These are phyloP conservation scores for Corynorhinus townsendii DNA, from an alignment of 2,113 vertebrate genomes.

Conservation along the genomic window DNA sequence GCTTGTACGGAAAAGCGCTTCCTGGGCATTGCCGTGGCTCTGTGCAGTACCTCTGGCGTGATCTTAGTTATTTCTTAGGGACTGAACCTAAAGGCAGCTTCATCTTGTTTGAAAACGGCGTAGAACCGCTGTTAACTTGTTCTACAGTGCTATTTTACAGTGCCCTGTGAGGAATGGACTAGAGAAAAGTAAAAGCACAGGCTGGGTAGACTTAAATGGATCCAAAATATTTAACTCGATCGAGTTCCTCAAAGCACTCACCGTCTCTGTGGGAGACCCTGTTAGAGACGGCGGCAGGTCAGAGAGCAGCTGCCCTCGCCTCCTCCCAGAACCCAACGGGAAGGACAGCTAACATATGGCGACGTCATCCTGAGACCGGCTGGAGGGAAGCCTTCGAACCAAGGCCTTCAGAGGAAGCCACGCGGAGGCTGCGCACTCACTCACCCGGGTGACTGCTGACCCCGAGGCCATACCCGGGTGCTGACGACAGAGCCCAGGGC, in stretches of 20 bases:
- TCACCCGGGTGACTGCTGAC: too few species aligned
- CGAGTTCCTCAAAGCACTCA: not conserved
- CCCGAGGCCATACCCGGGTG: too few species aligned
- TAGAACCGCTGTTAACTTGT: slow-evolving; percentile 10
- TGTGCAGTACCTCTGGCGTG: not conserved
- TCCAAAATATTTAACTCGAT: not conserved
- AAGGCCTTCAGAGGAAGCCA: too few species aligned
- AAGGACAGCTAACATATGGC: fast-evolving
- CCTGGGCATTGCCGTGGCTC: not conserved
- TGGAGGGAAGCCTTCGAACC: too few species aligned
- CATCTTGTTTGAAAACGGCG: slow-evolving; percentile 37
- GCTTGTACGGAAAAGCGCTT: not conserved
- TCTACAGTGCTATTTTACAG: not conserved
- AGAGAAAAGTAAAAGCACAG: not conserved
- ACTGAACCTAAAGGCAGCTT: not conserved
- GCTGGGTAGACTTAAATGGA: not conserved
- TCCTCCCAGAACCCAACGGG: too few species aligned
- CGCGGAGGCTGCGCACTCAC: too few species aligned
- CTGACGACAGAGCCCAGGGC: too few species aligned
- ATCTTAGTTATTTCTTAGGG: not conserved
- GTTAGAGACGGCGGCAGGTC: too few species aligned
- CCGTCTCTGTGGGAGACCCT: not conserved
- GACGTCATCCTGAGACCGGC: too few species aligned
- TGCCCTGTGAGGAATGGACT: not conserved
- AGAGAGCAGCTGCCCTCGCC: too few species aligned